These are phyloP conservation scores for Cryptus armator DNA, from an alignment of 2,888 invertebrate species.

Conservation along the genomic window DNA sequence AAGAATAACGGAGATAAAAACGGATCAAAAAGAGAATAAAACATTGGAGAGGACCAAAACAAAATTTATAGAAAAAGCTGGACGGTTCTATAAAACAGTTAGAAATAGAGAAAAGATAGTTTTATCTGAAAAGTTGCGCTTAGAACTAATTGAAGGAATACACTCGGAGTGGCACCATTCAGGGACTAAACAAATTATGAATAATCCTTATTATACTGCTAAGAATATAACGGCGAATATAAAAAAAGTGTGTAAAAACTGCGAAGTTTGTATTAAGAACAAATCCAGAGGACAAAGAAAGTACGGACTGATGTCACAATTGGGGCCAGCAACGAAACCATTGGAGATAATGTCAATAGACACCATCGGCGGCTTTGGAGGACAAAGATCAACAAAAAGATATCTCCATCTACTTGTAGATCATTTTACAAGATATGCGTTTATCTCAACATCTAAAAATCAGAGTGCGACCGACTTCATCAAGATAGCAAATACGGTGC, in stretches of 20 bases:
- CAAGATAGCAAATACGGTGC: conserved; percentile 66
- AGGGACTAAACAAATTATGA: conserved; percentile 63
- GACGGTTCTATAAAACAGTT: conserved; percentile 59
- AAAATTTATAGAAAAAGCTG: conserved; percentile 53
- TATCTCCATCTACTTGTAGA: conserved; percentile 75
- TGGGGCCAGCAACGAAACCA: conserved; percentile 37
- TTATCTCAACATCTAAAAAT: conserved; percentile 71
- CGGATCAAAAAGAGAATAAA: conserved; percentile 54
- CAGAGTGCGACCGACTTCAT: conserved; percentile 73
- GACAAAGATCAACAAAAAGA: conserved; percentile 74
- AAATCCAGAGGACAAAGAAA: conserved; percentile 73
- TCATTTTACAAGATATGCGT: conserved; percentile 75
- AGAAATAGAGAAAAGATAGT: conserved; percentile 64
- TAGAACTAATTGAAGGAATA: conserved; percentile 61
- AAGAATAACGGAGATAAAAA: conserved; percentile 21
- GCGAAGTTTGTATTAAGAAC: conserved; percentile 75
- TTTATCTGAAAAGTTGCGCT: conserved; percentile 61
- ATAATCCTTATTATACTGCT: conserved; percentile 58
- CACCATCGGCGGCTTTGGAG: conserved; percentile 76
- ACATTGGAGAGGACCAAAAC: conserved; percentile 42
- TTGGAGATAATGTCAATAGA: conserved; percentile 76
- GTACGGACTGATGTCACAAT: conserved; percentile 71
- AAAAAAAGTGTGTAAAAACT: conserved; percentile 68
- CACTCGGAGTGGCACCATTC: conserved; percentile 41
- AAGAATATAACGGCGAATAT: conserved; percentile 68